Evolutionary conservation across 2,888 invertebrate species (phyloP), one percentile per base, ranked within the genome.

Genomic region (Heliconius cydno): DNA sequence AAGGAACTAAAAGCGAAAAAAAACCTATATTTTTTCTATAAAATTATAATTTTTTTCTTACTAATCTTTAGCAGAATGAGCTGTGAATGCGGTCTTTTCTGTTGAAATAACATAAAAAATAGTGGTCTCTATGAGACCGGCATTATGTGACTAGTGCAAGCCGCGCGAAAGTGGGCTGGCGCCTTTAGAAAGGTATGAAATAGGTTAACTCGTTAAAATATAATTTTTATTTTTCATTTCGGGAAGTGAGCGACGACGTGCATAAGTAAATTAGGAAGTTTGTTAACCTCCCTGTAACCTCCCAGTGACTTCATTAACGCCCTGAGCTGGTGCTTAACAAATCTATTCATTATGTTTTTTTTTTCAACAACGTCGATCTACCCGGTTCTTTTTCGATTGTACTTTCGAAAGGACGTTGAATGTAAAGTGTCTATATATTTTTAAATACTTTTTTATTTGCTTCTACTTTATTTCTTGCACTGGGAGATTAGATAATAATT

Each of bases 121-220:
- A 68, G 60, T 75, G 66, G 73, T 60, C 41, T 78, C 60, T 75
- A 75, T 75, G 38, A 57, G 67, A 28, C 38, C 41, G 46, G 77
- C 41, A 71, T 77, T 72, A 71, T 71, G 63, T 77, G 57, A 41
- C 66, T 68, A 46, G 68, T 68, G 57, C 68, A 41, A 75, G 63
- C 78, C 78, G 70, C 60, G 68, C 52, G 60, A 75, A 79, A 79
- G 60, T 79, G 68, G 78, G 78, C 78, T 41, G 74, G 75, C 68
- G 60, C 78, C 78, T 79, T 77, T 79, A 74, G 60, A 73, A 78
- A 74, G 73, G 41, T 60, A 75, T 30, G 67, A 79, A 79, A 74
- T 75, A 46, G 78, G 78, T 75, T 68, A 79, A 67, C 74, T 79
- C 78, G 74, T 79, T 79, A 79, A 75, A 78, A 75, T 63, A 68